Evolutionary conservation across 2,888 invertebrate genomes (phyloP), one percentile per base, ranked within the genome.

Genomic region (Suillia variegata): DNA sequence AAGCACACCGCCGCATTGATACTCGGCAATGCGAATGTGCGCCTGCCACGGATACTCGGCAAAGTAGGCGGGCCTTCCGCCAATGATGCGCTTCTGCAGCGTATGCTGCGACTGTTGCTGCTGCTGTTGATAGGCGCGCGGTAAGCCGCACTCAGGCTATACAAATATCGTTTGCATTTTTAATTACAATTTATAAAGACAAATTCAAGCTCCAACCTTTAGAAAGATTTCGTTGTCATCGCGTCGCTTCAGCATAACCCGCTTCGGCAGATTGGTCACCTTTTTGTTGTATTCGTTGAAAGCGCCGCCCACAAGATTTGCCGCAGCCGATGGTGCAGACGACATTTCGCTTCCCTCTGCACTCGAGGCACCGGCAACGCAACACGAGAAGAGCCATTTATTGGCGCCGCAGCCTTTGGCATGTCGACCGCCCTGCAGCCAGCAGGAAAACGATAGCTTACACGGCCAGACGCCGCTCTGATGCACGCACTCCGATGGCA

Each of bases 21-120:
- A 93, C 68, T 91, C 89, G 0, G 89, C 87, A 67, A 93, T 92
- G 73, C 93, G 87, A 62, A 93, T 90, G 70, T 93, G 93, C 0
- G 91, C 92, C 77, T 93, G 93, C 93, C 93, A 93, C 0, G 93
- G 93, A 73, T 91, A 91, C 82, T 92, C 92, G 0, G 81, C 82
- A 50, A 87, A 92, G 66, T 85, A 84, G 0, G 93, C 93, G 67
- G 91, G 90, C 2, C 90, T 83, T 0, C 93, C 93, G 1, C 93
- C 93, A 45, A 93, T 92, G 62, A 93, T 93, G 54, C 93, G 83
- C 77, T 91, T 92, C 74, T 89, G 88, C 1, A 88, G 75, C 20
- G 87, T 83, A 55, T 85, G 83, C 20, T 84, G 68, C n/a, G n/a
- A n/a, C n/a, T n/a, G n/a, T n/a, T n/a, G n/a, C n/a, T n/a, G n/a